These are phyloP conservation scores for Cuculus canorus DNA, from an alignment of 2,797 vertebrate species.

Conservation along the genomic window DNA sequence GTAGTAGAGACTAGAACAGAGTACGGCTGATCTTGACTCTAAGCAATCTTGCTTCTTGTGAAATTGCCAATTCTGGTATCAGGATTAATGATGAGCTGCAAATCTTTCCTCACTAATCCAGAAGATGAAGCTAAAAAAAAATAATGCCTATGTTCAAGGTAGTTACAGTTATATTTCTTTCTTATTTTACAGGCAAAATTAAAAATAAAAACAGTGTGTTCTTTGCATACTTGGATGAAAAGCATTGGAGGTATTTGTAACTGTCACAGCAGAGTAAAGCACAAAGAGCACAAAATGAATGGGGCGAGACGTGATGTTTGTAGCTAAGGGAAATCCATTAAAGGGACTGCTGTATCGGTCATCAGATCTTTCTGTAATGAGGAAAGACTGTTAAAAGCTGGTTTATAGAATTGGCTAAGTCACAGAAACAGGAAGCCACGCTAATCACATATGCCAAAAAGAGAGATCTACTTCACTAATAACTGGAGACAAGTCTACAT, in stretches of 20 bases:
- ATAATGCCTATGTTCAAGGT: background rate
- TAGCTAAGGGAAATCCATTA: background rate
- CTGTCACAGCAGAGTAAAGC: background rate
- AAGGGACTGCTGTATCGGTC: background rate
- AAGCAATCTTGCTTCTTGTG: background rate
- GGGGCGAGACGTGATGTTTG: background rate
- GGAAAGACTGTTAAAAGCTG: background rate
- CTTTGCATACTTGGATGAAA: background rate
- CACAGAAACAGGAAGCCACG: background rate
- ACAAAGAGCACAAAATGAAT: background rate
- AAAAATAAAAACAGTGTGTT: background rate
- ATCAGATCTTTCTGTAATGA: background rate
- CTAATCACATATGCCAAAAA: background rate
- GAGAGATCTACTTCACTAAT: background rate
- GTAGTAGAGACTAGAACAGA: background rate
- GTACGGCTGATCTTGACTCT: background rate
- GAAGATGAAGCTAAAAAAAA: background rate
- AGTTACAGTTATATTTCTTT: background rate
- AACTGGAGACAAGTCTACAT: background rate
- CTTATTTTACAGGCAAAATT: background rate
- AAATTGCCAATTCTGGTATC: background rate
- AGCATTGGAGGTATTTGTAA: background rate
- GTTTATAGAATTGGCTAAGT: background rate
- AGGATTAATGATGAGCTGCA: background rate
- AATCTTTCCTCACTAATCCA: background rate